These are phyloP conservation scores for Ormyrus thymus DNA, from an alignment of 2,888 invertebrate genomes.

Conservation along the genomic window DNA sequence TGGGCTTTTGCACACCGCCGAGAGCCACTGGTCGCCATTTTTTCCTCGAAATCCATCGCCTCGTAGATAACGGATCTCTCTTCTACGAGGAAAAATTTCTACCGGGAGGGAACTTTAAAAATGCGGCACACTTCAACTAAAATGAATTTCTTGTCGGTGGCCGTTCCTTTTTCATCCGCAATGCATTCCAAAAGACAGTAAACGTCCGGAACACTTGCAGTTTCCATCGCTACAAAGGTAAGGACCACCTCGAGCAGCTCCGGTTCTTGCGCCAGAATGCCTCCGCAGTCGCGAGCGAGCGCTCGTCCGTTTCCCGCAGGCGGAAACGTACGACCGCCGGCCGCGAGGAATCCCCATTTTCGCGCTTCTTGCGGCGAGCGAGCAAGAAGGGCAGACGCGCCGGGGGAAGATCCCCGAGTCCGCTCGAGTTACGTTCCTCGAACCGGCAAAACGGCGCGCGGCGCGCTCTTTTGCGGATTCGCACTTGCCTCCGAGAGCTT, in stretches of 20 bases:
- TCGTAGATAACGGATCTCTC: no score
- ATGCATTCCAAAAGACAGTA: no score
- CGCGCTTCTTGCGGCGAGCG: slow-evolving; percentile 11
- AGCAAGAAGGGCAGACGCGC: neutral
- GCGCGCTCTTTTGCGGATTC: slow-evolving; percentile 52
- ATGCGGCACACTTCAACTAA: no score
- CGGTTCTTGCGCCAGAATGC: no score
- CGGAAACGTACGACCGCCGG: slow-evolving; percentile 4
- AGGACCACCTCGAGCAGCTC: no score
- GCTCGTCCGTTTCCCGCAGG: neutral
- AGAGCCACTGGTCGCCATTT: neutral
- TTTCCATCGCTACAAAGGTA: no score
- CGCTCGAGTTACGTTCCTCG: slow-evolving; percentile 51
- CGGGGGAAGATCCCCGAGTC: neutral
- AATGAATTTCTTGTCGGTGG: no score
- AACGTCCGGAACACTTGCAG: no score
- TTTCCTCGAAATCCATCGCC: neutral
- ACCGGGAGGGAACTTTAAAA: no score
- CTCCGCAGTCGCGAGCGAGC: no score
- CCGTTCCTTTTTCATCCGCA: no score
- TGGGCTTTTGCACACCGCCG: neutral
- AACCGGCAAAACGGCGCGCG: slow-evolving; percentile 47
- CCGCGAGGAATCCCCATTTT: slow-evolving; percentile 41
- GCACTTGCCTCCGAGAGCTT: slow-evolving; percentile 48
- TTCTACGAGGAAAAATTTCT: no score